These are phyloP conservation scores for Heliconius ismenius DNA, from an alignment of 2,888 invertebrate genomes.

Conservation along the genomic window DNA sequence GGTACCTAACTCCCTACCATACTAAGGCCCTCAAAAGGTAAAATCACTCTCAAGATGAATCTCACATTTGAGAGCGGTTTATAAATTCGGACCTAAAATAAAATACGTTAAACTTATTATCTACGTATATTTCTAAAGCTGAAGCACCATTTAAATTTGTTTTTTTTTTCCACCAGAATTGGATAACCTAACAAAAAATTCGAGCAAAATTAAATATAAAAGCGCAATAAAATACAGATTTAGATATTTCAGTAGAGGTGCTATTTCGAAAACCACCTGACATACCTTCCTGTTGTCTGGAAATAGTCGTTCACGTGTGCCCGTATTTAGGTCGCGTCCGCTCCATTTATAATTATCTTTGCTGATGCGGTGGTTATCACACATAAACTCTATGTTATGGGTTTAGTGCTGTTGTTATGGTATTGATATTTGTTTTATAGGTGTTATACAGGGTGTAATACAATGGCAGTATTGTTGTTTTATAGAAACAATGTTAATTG, in stretches of 20 bases:
- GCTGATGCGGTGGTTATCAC: slow-evolving; percentile 65
- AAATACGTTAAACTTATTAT: too few relatives aligned
- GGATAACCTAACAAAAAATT: slow-evolving; percentile 3
- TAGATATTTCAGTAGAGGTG: slow-evolving; percentile 46
- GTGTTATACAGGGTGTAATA: slow-evolving; percentile 9
- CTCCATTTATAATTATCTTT: slow-evolving; percentile 72
- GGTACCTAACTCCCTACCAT: too few relatives aligned
- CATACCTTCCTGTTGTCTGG: slow-evolving; percentile 65
- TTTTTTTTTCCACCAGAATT: neutral
- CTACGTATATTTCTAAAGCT: too few relatives aligned
- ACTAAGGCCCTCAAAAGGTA: too few relatives aligned
- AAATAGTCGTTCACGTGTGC: slow-evolving; percentile 71
- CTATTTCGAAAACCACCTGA: slow-evolving; percentile 72
- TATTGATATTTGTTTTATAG: slow-evolving; percentile 36
- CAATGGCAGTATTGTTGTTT: neutral
- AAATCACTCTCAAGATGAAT: too few relatives aligned
- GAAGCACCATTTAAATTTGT: too few relatives aligned
- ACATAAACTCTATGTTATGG: slow-evolving; percentile 44
- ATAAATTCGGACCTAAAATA: too few relatives aligned
- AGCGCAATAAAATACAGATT: slow-evolving; percentile 42
- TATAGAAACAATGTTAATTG: neutral
- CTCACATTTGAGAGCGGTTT: too few relatives aligned
- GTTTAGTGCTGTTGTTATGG: slow-evolving; percentile 34
- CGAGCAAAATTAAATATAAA: slow-evolving; percentile 39
- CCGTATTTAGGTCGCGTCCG: slow-evolving; percentile 73